A percentile compares a stretch with the other conserved stretches of the same genome.
phyloP scores from a whole-genome alignment of 2,888 invertebrate genomes.

The Heteropelma amictum region DNA sequence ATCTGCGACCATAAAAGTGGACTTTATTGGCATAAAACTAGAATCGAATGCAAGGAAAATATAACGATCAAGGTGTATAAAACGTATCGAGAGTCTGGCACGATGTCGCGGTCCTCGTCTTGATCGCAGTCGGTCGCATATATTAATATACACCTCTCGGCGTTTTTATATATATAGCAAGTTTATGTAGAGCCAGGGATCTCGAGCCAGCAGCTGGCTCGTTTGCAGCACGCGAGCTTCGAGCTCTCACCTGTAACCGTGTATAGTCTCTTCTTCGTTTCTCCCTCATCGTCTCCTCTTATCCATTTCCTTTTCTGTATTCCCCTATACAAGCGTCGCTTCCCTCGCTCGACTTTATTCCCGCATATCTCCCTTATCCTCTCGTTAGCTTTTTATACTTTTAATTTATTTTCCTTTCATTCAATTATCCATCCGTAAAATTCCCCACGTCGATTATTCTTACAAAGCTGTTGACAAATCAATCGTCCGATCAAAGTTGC shows the following conservation, averaged over 20 bases:
- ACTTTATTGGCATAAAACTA: no score
- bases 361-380: constrained; percentile 49
- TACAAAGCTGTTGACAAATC: no score
- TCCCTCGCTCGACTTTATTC: constrained; percentile 40
- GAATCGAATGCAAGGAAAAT: not conserved
- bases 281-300: constrained; percentile 56
- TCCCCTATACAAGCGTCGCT: constrained; percentile 42
- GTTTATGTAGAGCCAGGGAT: constrained; percentile 56
- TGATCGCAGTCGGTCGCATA: constrained; percentile 71
- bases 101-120: constrained; percentile 63
- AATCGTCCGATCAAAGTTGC: no score
- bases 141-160: constrained; percentile 69
- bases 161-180: constrained; percentile 47
- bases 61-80: not conserved
- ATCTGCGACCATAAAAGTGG: no score
- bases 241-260: constrained; percentile 77
- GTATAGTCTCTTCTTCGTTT: constrained; percentile 66
- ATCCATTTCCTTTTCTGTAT: constrained; percentile 55
- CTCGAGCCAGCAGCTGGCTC: constrained; percentile 74
- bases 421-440: no score
- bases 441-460: no score
- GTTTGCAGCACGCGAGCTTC: constrained; percentile 75
- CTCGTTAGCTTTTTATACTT: no score
- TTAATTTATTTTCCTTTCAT: constrained; percentile 1
- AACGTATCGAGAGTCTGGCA: constrained; percentile 14